Percentiles rank a stretch among this genome's conserved stretches.
phyloP scores from a whole-genome alignment of 1,140 invertebrate species.

The Drosophila athabasca region DNA sequence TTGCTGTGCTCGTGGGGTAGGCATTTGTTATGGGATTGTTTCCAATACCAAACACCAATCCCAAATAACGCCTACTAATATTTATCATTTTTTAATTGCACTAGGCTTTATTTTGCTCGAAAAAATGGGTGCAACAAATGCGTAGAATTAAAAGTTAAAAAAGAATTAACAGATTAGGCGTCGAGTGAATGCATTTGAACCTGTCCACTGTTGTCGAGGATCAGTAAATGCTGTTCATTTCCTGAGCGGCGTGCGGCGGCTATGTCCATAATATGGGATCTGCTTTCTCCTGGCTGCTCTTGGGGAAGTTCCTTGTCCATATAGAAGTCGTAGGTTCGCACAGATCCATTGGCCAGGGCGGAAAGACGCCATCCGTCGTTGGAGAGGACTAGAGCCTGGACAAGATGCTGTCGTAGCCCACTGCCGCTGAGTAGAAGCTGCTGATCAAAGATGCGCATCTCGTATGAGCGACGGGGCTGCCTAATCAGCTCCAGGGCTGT shows the following conservation, averaged over 20 bases:
- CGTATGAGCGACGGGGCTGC: conserved; percentile 62
- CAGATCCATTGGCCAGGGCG: conserved; percentile 60
- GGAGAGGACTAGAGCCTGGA: conserved; percentile 67
- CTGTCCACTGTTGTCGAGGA: conserved; percentile 40
- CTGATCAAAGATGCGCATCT: conserved; percentile 70
- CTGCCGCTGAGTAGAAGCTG: conserved; percentile 71
- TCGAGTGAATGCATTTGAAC: conserved; percentile 59
- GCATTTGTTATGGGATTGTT: no score
- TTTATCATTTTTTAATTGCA: no score
- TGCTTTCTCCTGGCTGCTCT: background rate
- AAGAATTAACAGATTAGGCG: conserved; percentile 49
- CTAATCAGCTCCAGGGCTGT: conserved; percentile 64
- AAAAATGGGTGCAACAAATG: conserved; percentile 30
- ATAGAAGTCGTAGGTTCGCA: conserved; percentile 74
- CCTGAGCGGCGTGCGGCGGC: conserved; percentile 41
- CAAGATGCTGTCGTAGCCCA: conserved; percentile 65
- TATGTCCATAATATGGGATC: conserved; percentile 45
- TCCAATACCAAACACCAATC: no score
- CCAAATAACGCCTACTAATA: no score
- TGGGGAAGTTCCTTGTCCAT: conserved; percentile 55
- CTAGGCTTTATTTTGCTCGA: conserved; percentile 40
- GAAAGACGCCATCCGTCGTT: conserved; percentile 72
- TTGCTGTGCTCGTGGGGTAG: no score
- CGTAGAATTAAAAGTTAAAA: conserved; percentile 24
- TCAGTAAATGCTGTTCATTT: conserved; percentile 50